Evolutionary conservation across 2,888 invertebrate species (phyloP).

Genomic region (Hydropsyche betteni): DNA sequence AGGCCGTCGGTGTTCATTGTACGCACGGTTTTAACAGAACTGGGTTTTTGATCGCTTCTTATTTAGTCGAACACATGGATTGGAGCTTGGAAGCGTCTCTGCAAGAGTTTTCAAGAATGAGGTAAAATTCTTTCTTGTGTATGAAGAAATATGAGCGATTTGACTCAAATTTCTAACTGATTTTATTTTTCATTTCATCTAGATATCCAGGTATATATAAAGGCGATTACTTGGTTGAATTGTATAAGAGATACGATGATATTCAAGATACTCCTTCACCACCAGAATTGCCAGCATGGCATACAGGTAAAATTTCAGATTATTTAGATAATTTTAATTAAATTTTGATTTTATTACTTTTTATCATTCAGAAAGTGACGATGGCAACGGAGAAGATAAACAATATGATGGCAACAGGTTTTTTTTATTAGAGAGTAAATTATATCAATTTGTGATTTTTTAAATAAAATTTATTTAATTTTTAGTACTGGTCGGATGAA

Average conservation of each 20-base stretch:
- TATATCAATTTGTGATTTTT: background rate
- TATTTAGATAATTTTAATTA: constrained; percentile 28
- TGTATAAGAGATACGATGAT: constrained; percentile 84
- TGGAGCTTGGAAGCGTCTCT: constrained; percentile 88
- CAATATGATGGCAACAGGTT: background rate
- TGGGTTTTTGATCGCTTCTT: constrained; percentile 93
- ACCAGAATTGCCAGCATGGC: constrained; percentile 89
- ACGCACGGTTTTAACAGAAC: constrained; percentile 99
- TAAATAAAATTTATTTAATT: background rate
- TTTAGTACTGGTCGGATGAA: constrained; percentile 54
- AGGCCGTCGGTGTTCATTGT: constrained; percentile 87
- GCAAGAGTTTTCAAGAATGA: constrained; percentile 75
- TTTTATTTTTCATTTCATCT: constrained; percentile 43
- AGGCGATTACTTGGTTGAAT: constrained; percentile 89
- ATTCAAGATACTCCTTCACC: constrained; percentile 75
- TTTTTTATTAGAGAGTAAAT: background rate
- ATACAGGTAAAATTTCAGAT: constrained; percentile 67
- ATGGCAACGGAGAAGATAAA: constrained; percentile 57
- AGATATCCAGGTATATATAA: constrained; percentile 98
- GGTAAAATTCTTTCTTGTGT: constrained; percentile 58
- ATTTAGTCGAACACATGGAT: constrained; percentile 84
- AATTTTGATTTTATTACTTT: constrained; percentile 36
- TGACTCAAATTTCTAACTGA: background rate
- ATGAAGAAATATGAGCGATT: background rate
- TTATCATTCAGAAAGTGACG: constrained; percentile 53